These are phyloP conservation scores for Lacanobia oleracea DNA, from an alignment of 2,888 invertebrate genomes.

Conservation along the genomic window DNA sequence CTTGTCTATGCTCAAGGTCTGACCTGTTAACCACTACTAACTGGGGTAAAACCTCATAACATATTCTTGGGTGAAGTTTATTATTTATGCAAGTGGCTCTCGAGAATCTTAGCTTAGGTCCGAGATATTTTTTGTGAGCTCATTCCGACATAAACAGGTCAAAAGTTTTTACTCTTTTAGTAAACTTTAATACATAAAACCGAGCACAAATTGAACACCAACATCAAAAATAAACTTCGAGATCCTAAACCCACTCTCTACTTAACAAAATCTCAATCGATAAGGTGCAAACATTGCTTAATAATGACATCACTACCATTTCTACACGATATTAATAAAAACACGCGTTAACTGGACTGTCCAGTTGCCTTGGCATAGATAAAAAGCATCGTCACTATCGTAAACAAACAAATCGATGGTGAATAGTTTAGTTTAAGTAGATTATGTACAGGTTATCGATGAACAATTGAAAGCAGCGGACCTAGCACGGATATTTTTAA, in stretches of 20 bases:
- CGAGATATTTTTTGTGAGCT: neutral
- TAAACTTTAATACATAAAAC: neutral
- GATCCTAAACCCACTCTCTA: neutral
- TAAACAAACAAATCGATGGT: slow-evolving; percentile 53
- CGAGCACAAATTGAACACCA: slow-evolving; percentile 1
- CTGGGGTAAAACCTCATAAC: neutral
- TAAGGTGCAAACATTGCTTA: slow-evolving; percentile 14
- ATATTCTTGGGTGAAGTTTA: slow-evolving; percentile 1
- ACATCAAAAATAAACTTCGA: neutral
- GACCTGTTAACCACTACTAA: neutral
- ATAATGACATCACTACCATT: slow-evolving; percentile 46
- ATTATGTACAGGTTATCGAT: slow-evolving; percentile 20
- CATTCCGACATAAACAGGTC: neutral
- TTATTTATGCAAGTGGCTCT: slow-evolving; percentile 22
- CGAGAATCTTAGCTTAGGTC: neutral
- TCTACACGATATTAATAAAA: slow-evolving; percentile 35
- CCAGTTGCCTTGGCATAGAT: slow-evolving; percentile 55
- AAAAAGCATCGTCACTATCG: slow-evolving; percentile 23
- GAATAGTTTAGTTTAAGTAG: neutral
- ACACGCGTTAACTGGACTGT: slow-evolving; percentile 3
- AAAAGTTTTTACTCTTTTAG: slow-evolving; percentile 6
- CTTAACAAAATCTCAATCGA: slow-evolving; percentile 12
- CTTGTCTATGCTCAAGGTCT: neutral
- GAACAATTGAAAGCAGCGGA: no score
- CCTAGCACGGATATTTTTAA: no score